A percentile compares a stretch with the other conserved stretches of the same genome.
These are phyloP conservation scores for Fissipunctia ypsillon DNA, from an alignment of 2,888 invertebrate species.

Conservation along the genomic window DNA sequence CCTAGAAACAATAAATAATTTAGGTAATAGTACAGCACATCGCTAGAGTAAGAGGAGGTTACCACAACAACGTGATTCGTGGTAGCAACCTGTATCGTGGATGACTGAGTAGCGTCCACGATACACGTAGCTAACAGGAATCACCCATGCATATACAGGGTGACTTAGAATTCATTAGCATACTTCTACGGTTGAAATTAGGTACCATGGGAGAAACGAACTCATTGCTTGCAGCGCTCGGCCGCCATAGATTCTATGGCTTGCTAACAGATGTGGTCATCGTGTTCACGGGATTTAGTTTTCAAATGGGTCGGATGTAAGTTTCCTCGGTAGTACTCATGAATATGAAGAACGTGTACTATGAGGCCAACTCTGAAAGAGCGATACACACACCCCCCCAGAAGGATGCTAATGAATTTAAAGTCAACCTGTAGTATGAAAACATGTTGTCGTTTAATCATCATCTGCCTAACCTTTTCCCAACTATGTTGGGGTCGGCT, in stretches of 20 bases:
- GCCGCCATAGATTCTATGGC: too few relatives aligned
- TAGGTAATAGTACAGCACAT: background rate
- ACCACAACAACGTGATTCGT: background rate
- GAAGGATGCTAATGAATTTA: background rate
- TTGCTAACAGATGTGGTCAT: too few relatives aligned
- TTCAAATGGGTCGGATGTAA: too few relatives aligned
- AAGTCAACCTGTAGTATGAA: background rate
- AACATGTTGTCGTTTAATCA: too few relatives aligned
- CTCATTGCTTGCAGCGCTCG: too few relatives aligned
- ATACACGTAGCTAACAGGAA: background rate
- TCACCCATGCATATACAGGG: background rate
- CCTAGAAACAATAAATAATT: background rate
- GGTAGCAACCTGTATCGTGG: background rate
- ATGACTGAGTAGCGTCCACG: background rate
- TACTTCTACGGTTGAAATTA: background rate
- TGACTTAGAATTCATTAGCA: background rate
- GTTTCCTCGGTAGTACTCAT: too few relatives aligned
- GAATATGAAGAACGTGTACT: background rate
- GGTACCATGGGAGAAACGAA: too few relatives aligned
- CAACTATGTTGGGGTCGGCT: too few relatives aligned
- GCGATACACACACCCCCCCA: background rate
- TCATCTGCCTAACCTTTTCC: too few relatives aligned
- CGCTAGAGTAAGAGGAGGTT: too few relatives aligned
- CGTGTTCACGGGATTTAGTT: too few relatives aligned
- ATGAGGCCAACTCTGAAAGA: background rate